These are phyloP conservation scores for Lutjanus campechanus DNA, from an alignment of 2,797 vertebrate genomes.

Conservation along the genomic window DNA sequence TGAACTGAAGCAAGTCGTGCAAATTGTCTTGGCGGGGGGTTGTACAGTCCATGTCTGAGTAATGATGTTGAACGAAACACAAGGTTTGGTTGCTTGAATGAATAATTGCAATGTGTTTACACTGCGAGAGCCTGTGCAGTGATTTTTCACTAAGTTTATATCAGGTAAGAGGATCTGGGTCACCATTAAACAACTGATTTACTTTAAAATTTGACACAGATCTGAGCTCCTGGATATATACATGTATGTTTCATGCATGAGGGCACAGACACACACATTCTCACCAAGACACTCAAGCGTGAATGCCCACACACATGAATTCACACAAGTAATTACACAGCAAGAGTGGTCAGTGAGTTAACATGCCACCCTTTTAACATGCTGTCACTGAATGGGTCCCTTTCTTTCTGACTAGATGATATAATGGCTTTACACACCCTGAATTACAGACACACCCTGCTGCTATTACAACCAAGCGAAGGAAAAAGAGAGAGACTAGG, in stretches of 20 bases:
- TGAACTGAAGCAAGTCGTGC: neutral
- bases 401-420: constrained; percentile 73
- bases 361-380: constrained; percentile 55
- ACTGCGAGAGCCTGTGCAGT: constrained; percentile 9
- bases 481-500: constrained; percentile 53
- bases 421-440: constrained; percentile 77
- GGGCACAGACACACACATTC: constrained; percentile 9
- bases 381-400: constrained; percentile 67
- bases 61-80: constrained; percentile 36
- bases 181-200: constrained; percentile 26
- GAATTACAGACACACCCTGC: constrained; percentile 82
- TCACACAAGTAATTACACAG: constrained; percentile 50
- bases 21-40: constrained; percentile 16
- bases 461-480: constrained; percentile 69
- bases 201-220: constrained; percentile 18
- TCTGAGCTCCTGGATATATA: neutral
- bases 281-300: constrained; percentile 24
- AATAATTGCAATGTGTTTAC: constrained; percentile 20
- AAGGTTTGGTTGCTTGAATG: constrained; percentile 5
- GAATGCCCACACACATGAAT: constrained; percentile 51
- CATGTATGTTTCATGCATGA: constrained; percentile 5
- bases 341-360: constrained; percentile 50
- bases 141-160: constrained; percentile 3
- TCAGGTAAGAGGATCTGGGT: constrained; percentile 53
- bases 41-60: neutral